Percentiles rank a stretch among this genome's conserved stretches.
Conservation (phyloP, 2,888 invertebrate species). For the Drosophila quinaria region DNA sequence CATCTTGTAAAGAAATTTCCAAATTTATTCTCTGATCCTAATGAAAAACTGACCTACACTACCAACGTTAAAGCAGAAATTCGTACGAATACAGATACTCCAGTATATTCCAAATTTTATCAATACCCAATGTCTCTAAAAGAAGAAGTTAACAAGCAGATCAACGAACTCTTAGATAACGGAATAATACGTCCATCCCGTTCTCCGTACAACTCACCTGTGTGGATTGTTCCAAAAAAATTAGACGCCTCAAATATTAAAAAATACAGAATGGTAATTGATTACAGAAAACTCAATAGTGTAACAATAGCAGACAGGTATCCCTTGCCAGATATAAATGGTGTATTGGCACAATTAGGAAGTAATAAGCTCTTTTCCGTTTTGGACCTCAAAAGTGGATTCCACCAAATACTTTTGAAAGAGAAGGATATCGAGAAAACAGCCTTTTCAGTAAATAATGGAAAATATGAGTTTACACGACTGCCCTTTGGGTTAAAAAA, state of each 20-base stretch:
- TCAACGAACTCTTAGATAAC: neutral
- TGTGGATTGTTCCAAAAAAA: too few species aligned
- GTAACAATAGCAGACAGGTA: conserved; percentile 5
- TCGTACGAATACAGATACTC: neutral
- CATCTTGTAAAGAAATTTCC: neutral
- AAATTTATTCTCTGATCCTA: neutral
- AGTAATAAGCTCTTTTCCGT: neutral
- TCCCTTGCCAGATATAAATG: neutral
- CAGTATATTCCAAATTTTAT: conserved; percentile 6
- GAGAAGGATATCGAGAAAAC: conserved; percentile 2
- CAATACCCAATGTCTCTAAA: conserved; percentile 4
- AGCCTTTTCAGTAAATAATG: conserved; percentile 7
- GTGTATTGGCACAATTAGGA: neutral
- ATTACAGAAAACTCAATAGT: conserved; percentile 3
- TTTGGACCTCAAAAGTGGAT: neutral
- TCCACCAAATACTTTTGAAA: neutral
- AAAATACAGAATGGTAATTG: conserved; percentile 1
- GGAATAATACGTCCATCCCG: neutral
- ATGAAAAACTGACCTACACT: too few species aligned
- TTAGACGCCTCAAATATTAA: conserved; percentile 1
- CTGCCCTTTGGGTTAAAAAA: conserved; percentile 1
- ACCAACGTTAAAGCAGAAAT: conserved; percentile 1
- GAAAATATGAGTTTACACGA: conserved; percentile 3
- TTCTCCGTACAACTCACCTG: conserved; percentile 1
- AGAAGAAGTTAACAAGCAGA: neutral